phyloP scores from a whole-genome alignment of 2,113 vertebrate species.

The Erpornis zantholeuca region DNA sequence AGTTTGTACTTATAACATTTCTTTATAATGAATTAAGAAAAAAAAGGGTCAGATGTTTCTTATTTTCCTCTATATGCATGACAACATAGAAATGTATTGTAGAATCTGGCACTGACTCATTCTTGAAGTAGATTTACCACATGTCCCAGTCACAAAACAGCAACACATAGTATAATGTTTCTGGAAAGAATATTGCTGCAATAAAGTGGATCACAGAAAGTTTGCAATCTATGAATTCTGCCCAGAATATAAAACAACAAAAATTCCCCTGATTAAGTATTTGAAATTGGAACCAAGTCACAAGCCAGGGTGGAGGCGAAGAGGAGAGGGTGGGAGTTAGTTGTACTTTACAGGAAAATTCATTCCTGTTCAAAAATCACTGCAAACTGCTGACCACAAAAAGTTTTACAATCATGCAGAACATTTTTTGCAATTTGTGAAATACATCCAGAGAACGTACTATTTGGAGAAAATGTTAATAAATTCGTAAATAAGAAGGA shows the following conservation, averaged over 20 bases:
- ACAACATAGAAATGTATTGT: constrained; percentile 33
- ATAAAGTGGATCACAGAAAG: constrained; percentile 22
- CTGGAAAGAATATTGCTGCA: constrained; percentile 22
- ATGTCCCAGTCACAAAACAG: constrained; percentile 21
- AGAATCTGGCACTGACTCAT: constrained; percentile 38
- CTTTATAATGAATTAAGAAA: background rate
- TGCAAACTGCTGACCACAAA: background rate
- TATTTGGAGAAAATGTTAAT: background rate
- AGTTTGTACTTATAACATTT: constrained; percentile 26
- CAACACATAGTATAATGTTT: constrained; percentile 21
- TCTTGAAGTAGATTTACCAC: constrained; percentile 27
- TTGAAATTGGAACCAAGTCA: constrained; percentile 1
- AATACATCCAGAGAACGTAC: background rate
- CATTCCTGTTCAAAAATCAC: background rate
- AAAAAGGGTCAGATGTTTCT: constrained; percentile 56
- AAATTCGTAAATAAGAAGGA: background rate
- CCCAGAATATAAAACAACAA: background rate
- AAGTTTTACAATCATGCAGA: background rate
- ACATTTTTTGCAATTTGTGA: background rate
- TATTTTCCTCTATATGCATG: constrained; percentile 33
- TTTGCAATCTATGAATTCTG: background rate
- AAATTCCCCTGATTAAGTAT: background rate
- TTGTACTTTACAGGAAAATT: background rate
- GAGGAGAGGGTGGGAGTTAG: background rate
- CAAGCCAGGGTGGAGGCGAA: background rate